Evolutionary conservation across 1,140 invertebrate genomes (phyloP), one percentile per base, ranked within the genome.

Genomic region (Zaprionus davidi): DNA sequence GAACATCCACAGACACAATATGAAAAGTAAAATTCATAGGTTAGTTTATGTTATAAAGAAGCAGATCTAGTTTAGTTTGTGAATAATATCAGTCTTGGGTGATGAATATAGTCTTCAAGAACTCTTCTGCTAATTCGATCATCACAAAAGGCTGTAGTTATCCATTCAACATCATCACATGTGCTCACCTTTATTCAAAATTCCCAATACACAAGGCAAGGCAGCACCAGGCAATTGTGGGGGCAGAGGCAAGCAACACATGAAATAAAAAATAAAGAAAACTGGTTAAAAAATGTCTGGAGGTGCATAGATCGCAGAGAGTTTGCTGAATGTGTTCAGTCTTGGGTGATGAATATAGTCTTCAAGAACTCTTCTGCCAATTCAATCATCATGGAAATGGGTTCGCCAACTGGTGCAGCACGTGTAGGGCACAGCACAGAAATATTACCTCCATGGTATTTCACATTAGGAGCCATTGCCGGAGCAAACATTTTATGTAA

Each of bases 81-180:
- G 24, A 69, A 65, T 71, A 11, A 9, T 34, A 49, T 92, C 91
- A 92, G 91, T 79, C 81, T 91, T 91, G 92, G 92, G 92, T 92
- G 92, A 91, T 92, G 92, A 92, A 92, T 91, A 91, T 92, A 91
- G 92, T 92, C 92, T 91, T 92, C 92, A 92, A 86, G 90, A 90
- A 92, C 88, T 92, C 90, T 91, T 93, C 92, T 58, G 92, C 59
- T 79, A 59, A 76, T 63, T 81, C 82, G 53, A 58, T 91, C 82
- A 85, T 90, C 85, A 90, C 67, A 17, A 31, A 59, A 57, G 31
- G 12, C n/a, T 36, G 6, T n/a, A 1, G 6, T 15, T 15, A 9
- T 9, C 38, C 38, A 70, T 55, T 60, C 55, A 51, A 12, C 0
- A 5, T 31, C 6, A 34, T 28, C 13, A 11, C 28, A 51, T 46